Base-by-base conservation (phyloP, 2,797 vertebrate genomes). In the Otus scops region DNA sequence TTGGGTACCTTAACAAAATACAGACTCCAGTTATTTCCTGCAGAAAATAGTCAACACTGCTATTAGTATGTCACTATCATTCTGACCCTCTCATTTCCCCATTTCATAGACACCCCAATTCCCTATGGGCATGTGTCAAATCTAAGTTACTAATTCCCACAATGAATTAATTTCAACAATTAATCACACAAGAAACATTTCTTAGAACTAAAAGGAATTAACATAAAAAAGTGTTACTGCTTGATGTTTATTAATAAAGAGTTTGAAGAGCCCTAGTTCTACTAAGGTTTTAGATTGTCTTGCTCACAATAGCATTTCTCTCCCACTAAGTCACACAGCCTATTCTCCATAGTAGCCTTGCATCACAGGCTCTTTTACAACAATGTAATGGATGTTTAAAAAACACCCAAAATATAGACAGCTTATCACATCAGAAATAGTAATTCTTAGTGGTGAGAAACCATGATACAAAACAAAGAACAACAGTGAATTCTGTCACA, bases 181-280 rank as follows among this genome's bases (percentile, higher is more conserved):
- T 73, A 77, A 59, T 68, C 43, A 83, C 17, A 77, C 11, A 70
- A 22, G 47, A 81, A 88, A 75, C 3, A 17, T 38, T 88, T 91
- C 16, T 80, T 92, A 38, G 63, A 63, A 65, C 28, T 68, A 45
- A 81, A 94, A 82, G 20, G 19, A 93, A 70, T 54, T 77, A 73
- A 63, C 16, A 82, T 13, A 30, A 15, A 5, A 24, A 78, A 94
- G 10, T 7, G 3, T 45, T 57, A 61, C 7, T 21, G 13, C 6
- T 67, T 92, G 47, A 19, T 16, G 82, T 50, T 65, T 73, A 82
- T 80, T 83, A 76, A 85, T 60, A 13, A 43, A 50, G 15, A 67
- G 16, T 45, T 53, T 41, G 26, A 86, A 74, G 9, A 85, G 17
- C 10, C 23, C 56, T 56, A n/a, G 11, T 16, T 71, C 39, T 53